phyloP scores from a whole-genome alignment of 2,113 vertebrate species.

The Sigmodon hispidus region DNA sequence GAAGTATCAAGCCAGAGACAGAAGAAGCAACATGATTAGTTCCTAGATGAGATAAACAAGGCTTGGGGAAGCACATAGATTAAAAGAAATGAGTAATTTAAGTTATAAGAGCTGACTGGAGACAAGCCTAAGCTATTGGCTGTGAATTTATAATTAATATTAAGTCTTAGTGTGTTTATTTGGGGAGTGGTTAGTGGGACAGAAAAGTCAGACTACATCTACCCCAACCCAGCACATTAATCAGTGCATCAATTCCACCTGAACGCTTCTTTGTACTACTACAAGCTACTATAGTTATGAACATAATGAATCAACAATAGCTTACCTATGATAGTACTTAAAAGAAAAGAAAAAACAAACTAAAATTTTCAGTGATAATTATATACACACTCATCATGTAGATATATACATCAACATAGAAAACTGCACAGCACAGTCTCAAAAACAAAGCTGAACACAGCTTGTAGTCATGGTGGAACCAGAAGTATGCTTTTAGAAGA shows the following conservation, averaged over 20 bases:
- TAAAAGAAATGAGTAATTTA: too few species aligned
- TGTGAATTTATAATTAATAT: too few species aligned
- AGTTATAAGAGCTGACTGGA: too few species aligned
- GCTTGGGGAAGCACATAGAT: too few species aligned
- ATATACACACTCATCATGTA: background rate
- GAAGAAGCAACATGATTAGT: too few species aligned
- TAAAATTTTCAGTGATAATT: background rate
- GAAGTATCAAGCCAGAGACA: too few species aligned
- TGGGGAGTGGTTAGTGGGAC: too few species aligned
- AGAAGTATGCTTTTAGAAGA: constrained; percentile 1
- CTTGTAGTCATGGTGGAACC: background rate
- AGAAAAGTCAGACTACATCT: background rate
- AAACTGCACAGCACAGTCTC: background rate
- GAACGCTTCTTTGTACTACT: background rate
- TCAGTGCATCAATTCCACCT: background rate
- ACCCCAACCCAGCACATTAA: background rate
- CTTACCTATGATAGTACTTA: background rate
- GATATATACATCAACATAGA: too few species aligned
- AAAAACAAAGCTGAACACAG: constrained; percentile 46
- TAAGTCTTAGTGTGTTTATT: too few species aligned
- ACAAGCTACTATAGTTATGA: background rate
- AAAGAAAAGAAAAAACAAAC: constrained; percentile 55
- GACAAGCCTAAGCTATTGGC: too few species aligned
- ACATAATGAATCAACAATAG: background rate
- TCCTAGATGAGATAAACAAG: too few species aligned